Evolutionary conservation across 2,797 vertebrate species (phyloP), one percentile per base, ranked within the genome.

Genomic region (Onychomys leucogaster): DNA sequence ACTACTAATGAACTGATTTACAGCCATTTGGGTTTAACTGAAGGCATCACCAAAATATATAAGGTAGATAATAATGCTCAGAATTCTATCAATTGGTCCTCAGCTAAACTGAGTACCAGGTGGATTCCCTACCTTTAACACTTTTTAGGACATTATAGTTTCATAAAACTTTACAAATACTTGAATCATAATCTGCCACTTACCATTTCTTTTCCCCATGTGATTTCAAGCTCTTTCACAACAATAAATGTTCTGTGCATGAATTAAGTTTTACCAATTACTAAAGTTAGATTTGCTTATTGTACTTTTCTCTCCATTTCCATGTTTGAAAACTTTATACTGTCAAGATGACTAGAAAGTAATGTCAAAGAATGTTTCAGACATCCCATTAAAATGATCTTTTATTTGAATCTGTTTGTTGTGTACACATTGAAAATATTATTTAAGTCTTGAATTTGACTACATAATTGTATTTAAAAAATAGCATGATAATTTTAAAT

Each of bases 1-100:
- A 98, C 94, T 89, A 93, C 96, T 97, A 96, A 91, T 94, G 95
- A 97, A 98, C 84, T 98, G 96, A 97, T 98, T 98, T 96, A 96
- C 81, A 96, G 96, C 95, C 93, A 82, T 95, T 97, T 97, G 5
- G 97, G 97, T 94, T 97, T 95, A 97, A 96, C 71, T 92, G 94
- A 98, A 96, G 2, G 59, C 65, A 94, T 7, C 93, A 84, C 85
- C 96, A 95, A 98, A 97, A 97, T 96, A 97, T 89, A 93, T 1
- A 6, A 96, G 92, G 17, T 92, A 96, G 98, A 97, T 97, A 97
- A 73, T 91, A 83, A 76, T 95, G 98, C 94, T 97, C 89, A 86
- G 96, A 98, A 98, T 96, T 98, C 97, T 93, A 92, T 96, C 88
- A 96, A 98, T 83, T 69, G 49, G 93, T 95, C 52, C 91, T 71